phyloP scores from a whole-genome alignment of 1,140 invertebrate species.

The Lasioglossum baleicum region DNA sequence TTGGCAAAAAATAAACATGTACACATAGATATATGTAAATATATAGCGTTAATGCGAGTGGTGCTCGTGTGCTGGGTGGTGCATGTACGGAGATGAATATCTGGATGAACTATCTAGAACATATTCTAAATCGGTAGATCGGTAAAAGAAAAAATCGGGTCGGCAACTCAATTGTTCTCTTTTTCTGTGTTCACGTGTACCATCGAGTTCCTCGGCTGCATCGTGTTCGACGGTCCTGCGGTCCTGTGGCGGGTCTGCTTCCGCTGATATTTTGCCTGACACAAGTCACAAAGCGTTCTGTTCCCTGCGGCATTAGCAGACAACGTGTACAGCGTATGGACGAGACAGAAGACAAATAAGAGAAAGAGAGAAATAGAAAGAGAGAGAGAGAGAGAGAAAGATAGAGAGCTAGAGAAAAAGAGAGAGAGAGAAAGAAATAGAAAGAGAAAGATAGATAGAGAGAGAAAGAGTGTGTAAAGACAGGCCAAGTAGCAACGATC shows the following conservation, averaged over 20 bases:
- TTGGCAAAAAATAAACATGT: no score
- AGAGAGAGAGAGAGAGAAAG: no score
- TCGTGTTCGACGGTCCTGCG: slow-evolving; percentile 78
- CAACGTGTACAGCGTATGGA: slow-evolving; percentile 60
- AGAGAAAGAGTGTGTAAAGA: no score
- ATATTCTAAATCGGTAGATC: slow-evolving; percentile 38
- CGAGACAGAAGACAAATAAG: no score
- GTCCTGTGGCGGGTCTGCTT: slow-evolving; percentile 84
- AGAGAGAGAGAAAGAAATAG: no score
- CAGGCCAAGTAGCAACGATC: slow-evolving; percentile 34
- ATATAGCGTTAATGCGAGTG: no score
- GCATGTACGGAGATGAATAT: no score
- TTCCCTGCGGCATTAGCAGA: slow-evolving; percentile 85
- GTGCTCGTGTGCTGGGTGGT: no score
- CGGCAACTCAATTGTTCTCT: slow-evolving; percentile 28
- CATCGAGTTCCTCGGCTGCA: slow-evolving; percentile 79
- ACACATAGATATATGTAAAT: no score
- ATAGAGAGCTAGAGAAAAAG: no score
- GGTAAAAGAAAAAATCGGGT: slow-evolving; percentile 26
- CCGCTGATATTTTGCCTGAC: slow-evolving; percentile 86
- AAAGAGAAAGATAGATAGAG: no score
- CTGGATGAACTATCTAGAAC: slow-evolving; percentile 49
- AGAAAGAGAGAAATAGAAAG: no score
- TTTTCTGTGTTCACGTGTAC: slow-evolving; percentile 64
- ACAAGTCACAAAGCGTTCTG: slow-evolving; percentile 91